A percentile compares a stretch with the other conserved stretches of the same genome.
These are phyloP conservation scores for Sminthurinus aureus DNA, from an alignment of 2,888 invertebrate species.

Conservation along the genomic window DNA sequence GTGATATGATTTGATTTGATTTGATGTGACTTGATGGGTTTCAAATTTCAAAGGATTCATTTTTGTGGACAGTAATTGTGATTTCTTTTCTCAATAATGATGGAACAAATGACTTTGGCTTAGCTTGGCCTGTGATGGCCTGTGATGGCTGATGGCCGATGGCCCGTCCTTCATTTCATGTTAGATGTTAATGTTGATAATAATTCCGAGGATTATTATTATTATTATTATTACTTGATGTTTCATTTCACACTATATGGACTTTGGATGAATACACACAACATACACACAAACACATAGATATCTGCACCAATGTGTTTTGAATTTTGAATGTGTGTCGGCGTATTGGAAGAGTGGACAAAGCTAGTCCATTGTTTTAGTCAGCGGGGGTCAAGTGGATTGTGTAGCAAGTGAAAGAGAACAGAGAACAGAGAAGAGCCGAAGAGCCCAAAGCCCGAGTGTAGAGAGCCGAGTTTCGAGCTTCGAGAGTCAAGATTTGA, in stretches of 20 bases:
- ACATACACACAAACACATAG: no score
- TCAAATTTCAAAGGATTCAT: background rate
- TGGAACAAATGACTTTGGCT: background rate
- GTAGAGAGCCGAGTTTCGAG: background rate
- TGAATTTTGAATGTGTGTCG: slow-evolving; percentile 36
- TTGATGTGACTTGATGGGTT: background rate
- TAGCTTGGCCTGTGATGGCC: background rate
- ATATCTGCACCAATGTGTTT: no score
- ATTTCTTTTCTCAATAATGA: slow-evolving; percentile 10
- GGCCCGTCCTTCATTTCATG: slow-evolving; percentile 16
- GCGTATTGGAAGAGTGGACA: slow-evolving; percentile 33
- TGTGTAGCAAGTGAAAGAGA: slow-evolving; percentile 5
- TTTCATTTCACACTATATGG: slow-evolving; percentile 28
- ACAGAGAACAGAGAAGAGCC: slow-evolving; percentile 9
- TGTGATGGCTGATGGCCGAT: background rate
- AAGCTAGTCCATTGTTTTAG: slow-evolving; percentile 47
- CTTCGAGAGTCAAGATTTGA: background rate
- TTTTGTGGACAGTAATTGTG: background rate
- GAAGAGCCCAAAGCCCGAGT: slow-evolving; percentile 11
- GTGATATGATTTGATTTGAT: no score
- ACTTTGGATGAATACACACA: no score
- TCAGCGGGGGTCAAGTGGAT: slow-evolving; percentile 50
- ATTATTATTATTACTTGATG: slow-evolving; percentile 24
- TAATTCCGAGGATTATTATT: slow-evolving; percentile 38
- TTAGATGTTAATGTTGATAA: slow-evolving; percentile 30